A percentile compares a stretch with the other conserved stretches of the same genome.
Evolutionary conservation across 2,888 invertebrate genomes (phyloP).

Genomic region (Tipula vernalis): DNA sequence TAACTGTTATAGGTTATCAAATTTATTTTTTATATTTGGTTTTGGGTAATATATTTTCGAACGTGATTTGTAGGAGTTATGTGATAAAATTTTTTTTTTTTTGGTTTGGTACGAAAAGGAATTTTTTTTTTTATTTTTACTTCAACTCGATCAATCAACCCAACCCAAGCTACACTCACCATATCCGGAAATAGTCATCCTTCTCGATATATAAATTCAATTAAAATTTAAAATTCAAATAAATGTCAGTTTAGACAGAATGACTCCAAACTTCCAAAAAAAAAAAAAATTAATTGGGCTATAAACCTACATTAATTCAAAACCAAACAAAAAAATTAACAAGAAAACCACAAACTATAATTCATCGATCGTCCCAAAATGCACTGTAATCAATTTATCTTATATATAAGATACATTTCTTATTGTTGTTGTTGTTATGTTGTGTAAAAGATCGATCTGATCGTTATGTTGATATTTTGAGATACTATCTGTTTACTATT

Average conservation of each 20-base stretch:
- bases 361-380: not conserved
- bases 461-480: not conserved
- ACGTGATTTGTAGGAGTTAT: not conserved
- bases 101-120: not conserved
- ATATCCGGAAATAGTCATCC: not conserved
- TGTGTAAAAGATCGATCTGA: not conserved
- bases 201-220: not conserved
- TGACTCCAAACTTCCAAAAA: not conserved
- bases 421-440: not conserved
- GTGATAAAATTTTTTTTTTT: not conserved
- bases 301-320: not conserved
- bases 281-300: not conserved
- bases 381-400: slow-evolving; percentile 4
- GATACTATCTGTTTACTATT: not conserved
- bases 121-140: not conserved
- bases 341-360: not conserved
- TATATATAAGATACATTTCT: not conserved
- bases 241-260: not conserved
- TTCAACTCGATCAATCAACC: not conserved
- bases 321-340: not conserved
- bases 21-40: not conserved
- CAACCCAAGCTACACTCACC: not conserved
- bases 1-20: slow-evolving; percentile 4
- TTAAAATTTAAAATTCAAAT: not conserved
- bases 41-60: not conserved